Conservation (phyloP, 1,140 invertebrate genomes). For the Nasonia longicornis region DNA sequence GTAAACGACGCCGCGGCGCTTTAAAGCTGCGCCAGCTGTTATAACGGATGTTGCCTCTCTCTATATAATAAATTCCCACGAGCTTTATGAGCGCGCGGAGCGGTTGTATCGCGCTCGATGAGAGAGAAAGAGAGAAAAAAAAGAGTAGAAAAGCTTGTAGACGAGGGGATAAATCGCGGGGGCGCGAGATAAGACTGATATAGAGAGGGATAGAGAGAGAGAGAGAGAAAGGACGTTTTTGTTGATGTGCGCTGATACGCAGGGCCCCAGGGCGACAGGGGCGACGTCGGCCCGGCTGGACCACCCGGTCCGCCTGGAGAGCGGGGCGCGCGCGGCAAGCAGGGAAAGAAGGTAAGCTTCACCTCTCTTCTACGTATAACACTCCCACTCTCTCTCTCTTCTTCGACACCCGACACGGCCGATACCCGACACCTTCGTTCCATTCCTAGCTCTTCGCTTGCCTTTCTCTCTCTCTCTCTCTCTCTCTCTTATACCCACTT, state of each 20-base stretch:
- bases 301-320: slow-evolving; percentile 80
- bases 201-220: neutral
- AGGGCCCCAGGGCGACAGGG: slow-evolving; percentile 83
- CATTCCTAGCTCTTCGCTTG: neutral
- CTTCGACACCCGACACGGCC: neutral
- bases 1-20: slow-evolving; percentile 1
- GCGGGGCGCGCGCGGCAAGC: slow-evolving; percentile 83
- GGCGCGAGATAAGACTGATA: neutral
- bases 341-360: slow-evolving; percentile 86
- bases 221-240: slow-evolving; percentile 39
- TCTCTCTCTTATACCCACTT: neutral
- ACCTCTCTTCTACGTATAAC: slow-evolving; percentile 18
- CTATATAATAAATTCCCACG: neutral
- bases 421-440: neutral
- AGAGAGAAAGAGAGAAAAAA: slow-evolving; percentile 8
- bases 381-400: slow-evolving; percentile 12
- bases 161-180: neutral
- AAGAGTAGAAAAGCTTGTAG: neutral
- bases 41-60: neutral
- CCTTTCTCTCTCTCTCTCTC: neutral
- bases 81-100: neutral
- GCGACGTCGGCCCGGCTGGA: slow-evolving; percentile 79
- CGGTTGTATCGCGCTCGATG: too few species aligned
- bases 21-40: neutral
- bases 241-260: slow-evolving; percentile 61